Evolutionary conservation across 2,888 invertebrate species (phyloP).

Genomic region (Tinea pellionella): DNA sequence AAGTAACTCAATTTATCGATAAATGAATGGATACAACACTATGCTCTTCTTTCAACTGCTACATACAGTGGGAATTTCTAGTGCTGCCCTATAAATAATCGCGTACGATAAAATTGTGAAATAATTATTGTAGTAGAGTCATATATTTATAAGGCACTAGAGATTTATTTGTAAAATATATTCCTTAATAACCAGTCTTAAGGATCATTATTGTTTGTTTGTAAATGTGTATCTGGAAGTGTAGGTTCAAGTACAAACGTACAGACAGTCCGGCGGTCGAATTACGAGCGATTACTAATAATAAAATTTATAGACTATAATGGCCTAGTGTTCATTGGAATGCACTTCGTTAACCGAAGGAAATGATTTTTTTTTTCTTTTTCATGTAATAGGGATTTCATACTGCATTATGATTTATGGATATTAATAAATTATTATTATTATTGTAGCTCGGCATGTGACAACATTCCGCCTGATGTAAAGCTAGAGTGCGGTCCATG

Average conservation of each 20-base stretch:
- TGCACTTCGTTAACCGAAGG: background rate
- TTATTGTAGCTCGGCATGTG: no score
- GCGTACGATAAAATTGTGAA: constrained; percentile 46
- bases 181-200: background rate
- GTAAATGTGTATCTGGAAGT: background rate
- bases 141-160: background rate
- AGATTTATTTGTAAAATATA: background rate
- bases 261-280: constrained; percentile 20
- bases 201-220: background rate
- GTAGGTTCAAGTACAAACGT: constrained; percentile 7
- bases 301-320: constrained; percentile 27
- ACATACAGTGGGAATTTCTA: constrained; percentile 29
- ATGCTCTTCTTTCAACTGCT: constrained; percentile 17
- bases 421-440: no score
- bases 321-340: background rate
- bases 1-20: background rate
- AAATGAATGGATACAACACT: constrained; percentile 20
- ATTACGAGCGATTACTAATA: constrained; percentile 28
- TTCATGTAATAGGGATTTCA: background rate
- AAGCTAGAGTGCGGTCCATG: no score
- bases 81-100: constrained; percentile 45
- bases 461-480: no score
- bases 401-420: background rate
- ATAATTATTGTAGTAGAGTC: constrained; percentile 32
- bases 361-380: background rate